Percentiles rank a stretch among this genome's conserved stretches.
phyloP scores from a whole-genome alignment of 2,113 vertebrate genomes.

The Antigone vipio region DNA sequence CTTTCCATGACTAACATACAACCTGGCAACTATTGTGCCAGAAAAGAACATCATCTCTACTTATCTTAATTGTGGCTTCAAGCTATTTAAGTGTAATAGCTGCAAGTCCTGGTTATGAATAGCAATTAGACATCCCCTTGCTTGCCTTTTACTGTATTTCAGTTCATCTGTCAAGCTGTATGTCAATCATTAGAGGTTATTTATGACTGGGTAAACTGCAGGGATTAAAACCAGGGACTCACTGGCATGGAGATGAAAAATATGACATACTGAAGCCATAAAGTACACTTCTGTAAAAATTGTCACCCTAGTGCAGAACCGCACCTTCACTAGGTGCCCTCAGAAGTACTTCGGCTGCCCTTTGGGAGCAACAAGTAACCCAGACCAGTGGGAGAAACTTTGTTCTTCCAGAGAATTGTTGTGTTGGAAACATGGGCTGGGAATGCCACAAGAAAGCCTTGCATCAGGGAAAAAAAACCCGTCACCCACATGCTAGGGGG shows the following conservation, averaged over 20 bases:
- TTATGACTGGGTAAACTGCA: background rate
- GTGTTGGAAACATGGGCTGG: background rate
- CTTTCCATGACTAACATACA: background rate
- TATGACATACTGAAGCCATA: background rate
- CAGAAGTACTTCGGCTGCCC: background rate
- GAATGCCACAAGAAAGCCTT: background rate
- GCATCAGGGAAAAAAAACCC: background rate
- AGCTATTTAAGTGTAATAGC: background rate
- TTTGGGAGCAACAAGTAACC: background rate
- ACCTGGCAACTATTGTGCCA: background rate
- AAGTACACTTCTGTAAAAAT: background rate
- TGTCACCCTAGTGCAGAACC: background rate
- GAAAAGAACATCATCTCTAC: background rate
- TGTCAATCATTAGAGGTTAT: background rate
- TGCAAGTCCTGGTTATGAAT: background rate
- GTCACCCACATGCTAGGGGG: background rate
- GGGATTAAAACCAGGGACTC: background rate
- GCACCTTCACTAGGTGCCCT: background rate
- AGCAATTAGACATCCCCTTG: background rate
- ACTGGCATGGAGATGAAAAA: background rate
- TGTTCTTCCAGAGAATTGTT: background rate
- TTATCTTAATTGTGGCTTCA: background rate
- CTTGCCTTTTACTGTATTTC: slow-evolving; percentile 7
- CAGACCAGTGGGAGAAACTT: background rate
- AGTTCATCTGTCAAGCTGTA: background rate